phyloP scores from a whole-genome alignment of 2,797 vertebrate genomes.

The Melanitta fusca region DNA sequence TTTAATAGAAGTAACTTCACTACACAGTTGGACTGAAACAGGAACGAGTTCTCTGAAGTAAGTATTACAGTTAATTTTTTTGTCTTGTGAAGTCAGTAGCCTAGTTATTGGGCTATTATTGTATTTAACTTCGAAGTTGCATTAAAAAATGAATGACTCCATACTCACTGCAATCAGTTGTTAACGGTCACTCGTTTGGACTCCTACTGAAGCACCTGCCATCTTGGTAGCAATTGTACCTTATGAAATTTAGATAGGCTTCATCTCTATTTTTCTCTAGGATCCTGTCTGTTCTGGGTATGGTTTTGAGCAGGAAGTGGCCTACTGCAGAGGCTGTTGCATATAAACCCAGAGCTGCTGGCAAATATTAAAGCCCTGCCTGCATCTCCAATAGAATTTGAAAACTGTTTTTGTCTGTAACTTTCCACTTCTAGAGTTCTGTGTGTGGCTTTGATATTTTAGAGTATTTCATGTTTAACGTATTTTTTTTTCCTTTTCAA shows the following conservation, averaged over 20 bases:
- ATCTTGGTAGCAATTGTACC: not conserved
- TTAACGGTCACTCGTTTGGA: not conserved
- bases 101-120: not conserved
- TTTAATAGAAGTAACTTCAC: not conserved
- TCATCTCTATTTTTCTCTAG: not conserved
- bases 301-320: not conserved
- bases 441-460: not conserved
- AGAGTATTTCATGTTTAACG: not conserved
- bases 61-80: not conserved
- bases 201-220: not conserved
- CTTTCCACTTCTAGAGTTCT: not conserved
- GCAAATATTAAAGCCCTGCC: not conserved
- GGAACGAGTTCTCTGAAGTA: constrained; percentile 9
- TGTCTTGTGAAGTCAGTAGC: not conserved
- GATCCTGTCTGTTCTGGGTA: not conserved
- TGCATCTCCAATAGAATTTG: not conserved
- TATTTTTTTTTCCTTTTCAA: not conserved
- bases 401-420: not conserved
- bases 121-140: not conserved
- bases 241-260: not conserved
- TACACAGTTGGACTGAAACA: not conserved
- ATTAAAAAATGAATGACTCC: not conserved
- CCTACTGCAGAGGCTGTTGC: not conserved
- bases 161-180: not conserved
- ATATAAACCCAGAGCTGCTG: not conserved